Conservation (phyloP, 1,140 invertebrate species). For the Armadillidium nasatum region DNA sequence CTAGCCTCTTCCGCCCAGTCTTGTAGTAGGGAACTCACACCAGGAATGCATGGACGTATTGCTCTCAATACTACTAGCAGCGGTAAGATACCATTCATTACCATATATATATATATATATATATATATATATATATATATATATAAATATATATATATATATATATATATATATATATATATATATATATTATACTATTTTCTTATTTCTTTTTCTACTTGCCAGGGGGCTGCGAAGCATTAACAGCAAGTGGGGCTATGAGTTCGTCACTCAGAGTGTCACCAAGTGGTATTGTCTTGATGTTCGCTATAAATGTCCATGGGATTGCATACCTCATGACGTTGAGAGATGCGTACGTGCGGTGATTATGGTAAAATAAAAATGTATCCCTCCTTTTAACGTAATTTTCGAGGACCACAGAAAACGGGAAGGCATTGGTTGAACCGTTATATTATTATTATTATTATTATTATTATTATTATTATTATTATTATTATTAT, state of each 20-base stretch:
- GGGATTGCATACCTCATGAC: background rate
- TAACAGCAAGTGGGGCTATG: background rate
- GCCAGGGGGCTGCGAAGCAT: background rate
- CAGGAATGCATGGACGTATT: constrained; percentile 37
- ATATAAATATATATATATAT: background rate
- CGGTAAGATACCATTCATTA: constrained; percentile 11
- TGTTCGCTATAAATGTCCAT: background rate
- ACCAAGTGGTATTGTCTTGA: background rate
- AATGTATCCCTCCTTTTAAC: background rate
- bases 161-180: background rate
- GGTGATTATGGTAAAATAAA: background rate
- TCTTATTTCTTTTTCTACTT: background rate
- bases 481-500: background rate
- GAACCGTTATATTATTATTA: background rate
- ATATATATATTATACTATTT: background rate
- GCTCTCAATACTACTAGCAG: constrained; percentile 39
- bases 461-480: constrained; percentile 1
- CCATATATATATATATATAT: background rate
- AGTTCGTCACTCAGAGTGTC: background rate
- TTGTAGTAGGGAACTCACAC: constrained; percentile 37
- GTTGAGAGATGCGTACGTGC: background rate
- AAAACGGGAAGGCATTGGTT: background rate
- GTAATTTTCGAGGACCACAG: background rate
- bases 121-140: background rate
- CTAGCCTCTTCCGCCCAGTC: constrained; percentile 39